Base-by-base conservation (phyloP, 1,140 invertebrate species). In the Pogonomyrmex californicus region DNA sequence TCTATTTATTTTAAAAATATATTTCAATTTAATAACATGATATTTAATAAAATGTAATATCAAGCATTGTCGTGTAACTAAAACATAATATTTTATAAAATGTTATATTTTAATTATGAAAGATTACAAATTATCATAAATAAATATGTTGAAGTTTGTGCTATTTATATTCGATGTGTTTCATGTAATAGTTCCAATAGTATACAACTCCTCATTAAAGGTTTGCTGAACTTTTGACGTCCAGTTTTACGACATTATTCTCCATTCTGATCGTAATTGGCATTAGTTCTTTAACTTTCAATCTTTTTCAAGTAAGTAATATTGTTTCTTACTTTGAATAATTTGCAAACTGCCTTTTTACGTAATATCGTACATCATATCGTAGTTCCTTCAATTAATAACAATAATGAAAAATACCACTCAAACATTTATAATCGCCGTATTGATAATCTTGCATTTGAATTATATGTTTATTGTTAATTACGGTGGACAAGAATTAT, bases 221-320 rank as follows among this genome's bases (percentile, higher is more conserved):
- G 14, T 85, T 78, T 60, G 17, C 30, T 23, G 38, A 78, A 51
- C 49, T 47, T 51, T 33, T 85, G 1, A 78, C 12, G 33, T 65
- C 75, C 0, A 51, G 14, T 51, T 78, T 78, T 44, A 12, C 6
- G 7, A 1, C 14, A 23, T 76, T 62, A 49, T 85, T 65, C n/a
- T n/a, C 4, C 36, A 30, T 85, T 54, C 9, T 85, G 14, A 58
- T 85, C 30, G 4, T 66, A 65, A 1, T 85, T 30, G 82, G 82
- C n/a, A 2, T 85, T 36, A 33, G 58, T 14, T 77, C 71, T 54
- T 58, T 85, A 36, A 85, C 12, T 47, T n/a, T 85, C 6, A 85
- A 44, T 78, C 60, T 85, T 23, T 78, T 65, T 54, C 73, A 85
- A 85, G 82, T 85, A 60, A 85, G 82, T 85, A 65, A 66, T 1